Conservation (phyloP, 2,888 invertebrate species). For the Pyrrhosoma nymphula region DNA sequence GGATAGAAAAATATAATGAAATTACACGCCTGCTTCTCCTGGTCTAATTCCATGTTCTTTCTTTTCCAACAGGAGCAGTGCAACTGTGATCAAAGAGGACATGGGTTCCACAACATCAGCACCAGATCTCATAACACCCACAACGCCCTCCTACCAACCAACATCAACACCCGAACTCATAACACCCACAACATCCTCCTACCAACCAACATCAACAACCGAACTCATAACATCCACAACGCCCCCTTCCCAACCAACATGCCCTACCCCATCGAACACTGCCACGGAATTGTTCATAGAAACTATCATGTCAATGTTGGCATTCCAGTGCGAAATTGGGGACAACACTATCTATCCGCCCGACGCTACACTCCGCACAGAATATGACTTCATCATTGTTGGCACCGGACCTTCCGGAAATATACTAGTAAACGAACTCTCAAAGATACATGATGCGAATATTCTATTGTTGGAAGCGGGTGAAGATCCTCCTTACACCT, state of each 20-base stretch:
- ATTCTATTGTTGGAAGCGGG: background rate
- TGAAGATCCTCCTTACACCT: background rate
- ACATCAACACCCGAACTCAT: too few relatives aligned
- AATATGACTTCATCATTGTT: slow-evolving; percentile 88
- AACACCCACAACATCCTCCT: too few relatives aligned
- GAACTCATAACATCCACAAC: too few relatives aligned
- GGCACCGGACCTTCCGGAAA: slow-evolving; percentile 92
- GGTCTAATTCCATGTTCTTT: too few relatives aligned
- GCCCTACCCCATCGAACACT: background rate
- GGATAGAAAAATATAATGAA: too few relatives aligned
- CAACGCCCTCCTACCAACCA: too few relatives aligned
- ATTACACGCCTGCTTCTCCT: too few relatives aligned
- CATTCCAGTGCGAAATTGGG: background rate
- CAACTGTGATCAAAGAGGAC: background rate
- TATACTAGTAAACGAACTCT: slow-evolving; percentile 86
- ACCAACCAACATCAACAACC: too few relatives aligned
- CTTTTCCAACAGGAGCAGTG: background rate
- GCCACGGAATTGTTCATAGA: background rate
- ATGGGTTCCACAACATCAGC: too few relatives aligned
- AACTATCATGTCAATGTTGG: background rate
- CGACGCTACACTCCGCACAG: slow-evolving; percentile 75
- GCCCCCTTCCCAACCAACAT: too few relatives aligned
- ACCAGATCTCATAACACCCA: too few relatives aligned
- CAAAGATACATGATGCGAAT: slow-evolving; percentile 78
- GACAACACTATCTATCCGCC: background rate